Evolutionary conservation across 2,113 vertebrate genomes (phyloP).

Genomic region (Seriola dumerili): DNA sequence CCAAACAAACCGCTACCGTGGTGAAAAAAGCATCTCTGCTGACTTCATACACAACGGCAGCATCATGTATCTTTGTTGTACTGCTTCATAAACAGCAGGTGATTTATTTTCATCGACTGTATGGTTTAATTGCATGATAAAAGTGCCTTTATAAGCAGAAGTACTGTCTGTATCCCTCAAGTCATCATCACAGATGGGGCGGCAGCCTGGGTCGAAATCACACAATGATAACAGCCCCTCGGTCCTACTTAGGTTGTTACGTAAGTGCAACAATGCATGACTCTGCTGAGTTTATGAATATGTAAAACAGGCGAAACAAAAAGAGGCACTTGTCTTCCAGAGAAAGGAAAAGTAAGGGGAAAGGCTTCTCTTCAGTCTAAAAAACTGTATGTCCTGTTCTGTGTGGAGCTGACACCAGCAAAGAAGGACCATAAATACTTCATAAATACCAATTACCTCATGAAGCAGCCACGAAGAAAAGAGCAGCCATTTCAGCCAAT

Average conservation of each 20-base stretch:
- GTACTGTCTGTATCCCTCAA: constrained; percentile 34
- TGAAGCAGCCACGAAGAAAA: constrained; percentile 61
- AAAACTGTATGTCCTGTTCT: constrained; percentile 24
- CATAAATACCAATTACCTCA: constrained; percentile 80
- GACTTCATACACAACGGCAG: neutral
- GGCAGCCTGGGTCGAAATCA: constrained; percentile 44
- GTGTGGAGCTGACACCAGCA: constrained; percentile 59
- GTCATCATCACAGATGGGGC: constrained; percentile 61
- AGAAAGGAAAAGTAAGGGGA: neutral
- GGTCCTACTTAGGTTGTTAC: constrained; percentile 37
- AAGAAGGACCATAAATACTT: constrained; percentile 81
- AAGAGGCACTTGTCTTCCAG: constrained; percentile 14
- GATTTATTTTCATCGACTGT: constrained; percentile 36
- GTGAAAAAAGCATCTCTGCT: too few relatives aligned
- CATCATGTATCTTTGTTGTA: neutral
- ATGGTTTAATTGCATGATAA: constrained; percentile 59
- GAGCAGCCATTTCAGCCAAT: constrained; percentile 75
- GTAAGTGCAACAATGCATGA: constrained; percentile 59
- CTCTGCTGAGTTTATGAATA: constrained; percentile 59
- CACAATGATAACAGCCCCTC: constrained; percentile 35
- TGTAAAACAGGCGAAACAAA: constrained; percentile 49
- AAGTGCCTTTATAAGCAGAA: constrained; percentile 51
- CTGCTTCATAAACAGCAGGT: constrained; percentile 49
- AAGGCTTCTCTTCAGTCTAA: neutral
- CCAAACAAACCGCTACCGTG: too few relatives aligned